Evolutionary conservation across 2,113 vertebrate species (phyloP).

Genomic region (Catharus minimus): DNA sequence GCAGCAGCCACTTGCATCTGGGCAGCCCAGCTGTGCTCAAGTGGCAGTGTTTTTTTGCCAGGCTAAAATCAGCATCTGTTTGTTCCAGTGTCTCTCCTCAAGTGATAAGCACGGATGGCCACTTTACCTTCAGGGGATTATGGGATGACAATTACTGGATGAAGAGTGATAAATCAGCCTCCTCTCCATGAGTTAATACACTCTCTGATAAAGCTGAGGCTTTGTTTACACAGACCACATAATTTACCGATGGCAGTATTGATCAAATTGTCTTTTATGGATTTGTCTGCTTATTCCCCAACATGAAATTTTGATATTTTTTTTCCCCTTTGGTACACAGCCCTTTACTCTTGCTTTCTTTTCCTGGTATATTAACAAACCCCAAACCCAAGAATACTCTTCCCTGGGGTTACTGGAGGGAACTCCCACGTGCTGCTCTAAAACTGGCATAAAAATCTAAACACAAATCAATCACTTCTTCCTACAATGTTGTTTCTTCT

Average conservation of each 20-base stretch:
- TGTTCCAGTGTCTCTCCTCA: background rate
- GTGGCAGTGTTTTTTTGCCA: background rate
- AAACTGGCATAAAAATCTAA: background rate
- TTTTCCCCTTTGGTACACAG: background rate
- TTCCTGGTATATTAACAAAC: background rate
- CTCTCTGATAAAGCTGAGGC: background rate
- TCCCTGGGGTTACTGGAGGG: background rate
- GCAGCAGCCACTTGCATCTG: background rate
- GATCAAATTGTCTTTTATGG: background rate
- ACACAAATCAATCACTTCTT: background rate
- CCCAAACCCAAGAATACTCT: background rate
- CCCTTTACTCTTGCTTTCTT: background rate
- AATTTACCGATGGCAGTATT: background rate
- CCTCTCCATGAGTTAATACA: background rate
- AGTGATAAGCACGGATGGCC: background rate
- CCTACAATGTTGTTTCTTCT: background rate
- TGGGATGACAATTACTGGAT: background rate
- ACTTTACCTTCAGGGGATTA: background rate
- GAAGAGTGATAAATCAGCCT: conserved; percentile 15
- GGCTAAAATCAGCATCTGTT: background rate
- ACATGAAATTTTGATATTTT: background rate
- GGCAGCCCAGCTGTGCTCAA: background rate
- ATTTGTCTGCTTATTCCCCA: background rate
- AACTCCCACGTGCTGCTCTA: background rate
- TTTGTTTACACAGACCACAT: background rate